Base-by-base conservation (phyloP, 2,888 invertebrate species). In the Noctua janthina region DNA sequence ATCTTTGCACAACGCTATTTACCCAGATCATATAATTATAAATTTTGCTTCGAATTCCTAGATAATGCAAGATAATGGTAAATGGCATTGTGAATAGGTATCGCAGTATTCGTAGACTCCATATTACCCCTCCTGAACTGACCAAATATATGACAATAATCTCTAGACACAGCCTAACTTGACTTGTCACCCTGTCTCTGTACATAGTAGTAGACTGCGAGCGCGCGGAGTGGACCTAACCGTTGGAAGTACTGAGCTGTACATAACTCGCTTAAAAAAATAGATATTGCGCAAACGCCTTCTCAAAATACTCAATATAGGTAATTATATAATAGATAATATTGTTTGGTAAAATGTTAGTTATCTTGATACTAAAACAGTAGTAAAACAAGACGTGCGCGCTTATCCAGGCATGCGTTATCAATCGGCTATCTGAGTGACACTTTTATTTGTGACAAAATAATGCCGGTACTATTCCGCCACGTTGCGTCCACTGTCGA, bases 81-180 rank as follows among this genome's bases (percentile, higher is more conserved):
- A 88, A 91, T 92, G 87, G 87, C 92, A 82, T 88, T 90, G 91
- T 88, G 88, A 77, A 81, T 85, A 62, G 87, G 81, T 79, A 77
- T 84, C 84, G 82, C 84, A 85, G 77, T 91, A 84, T 88, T 89
- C 54, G 89, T 93, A 93, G 91, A 88, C 88, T 91, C 89, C 92
- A 92, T 90, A 92, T 90, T 92, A 86, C 90, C 92, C 91, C 91
- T 94, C 93, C 92, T 93, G 90, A 95, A 94, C 94, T 95, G 97
- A 96, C 96, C 97, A 96, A 96, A 92, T 94, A 92, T 94, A 94
- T 94, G 97, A 96, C 97, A 96, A 96, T 96, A 96, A 96, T 95
- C 94, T 96, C 93, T 96, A 95, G 95, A 95, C 92, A 93, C 95
- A 94, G 94, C 95, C 95, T 95, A 92, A 94, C 93, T 93, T 91